Evolutionary conservation across 2,797 vertebrate genomes (phyloP).

Genomic region (Anguilla obscura): DNA sequence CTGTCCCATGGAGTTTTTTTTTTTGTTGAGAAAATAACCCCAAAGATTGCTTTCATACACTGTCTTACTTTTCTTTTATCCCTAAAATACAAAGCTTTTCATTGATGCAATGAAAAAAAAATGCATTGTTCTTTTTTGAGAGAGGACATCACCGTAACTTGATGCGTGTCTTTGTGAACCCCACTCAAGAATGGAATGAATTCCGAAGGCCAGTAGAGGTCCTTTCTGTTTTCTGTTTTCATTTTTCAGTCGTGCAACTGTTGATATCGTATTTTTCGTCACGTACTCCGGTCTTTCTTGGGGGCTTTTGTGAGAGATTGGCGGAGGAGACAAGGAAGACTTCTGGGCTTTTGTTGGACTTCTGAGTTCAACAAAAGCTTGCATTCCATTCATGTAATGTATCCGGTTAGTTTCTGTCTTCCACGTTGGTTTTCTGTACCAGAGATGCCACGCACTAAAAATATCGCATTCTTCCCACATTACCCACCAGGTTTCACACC

Average conservation of each 20-base stretch:
- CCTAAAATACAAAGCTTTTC: constrained; percentile 3
- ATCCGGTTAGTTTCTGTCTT: constrained; percentile 19
- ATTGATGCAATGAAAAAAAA: constrained; percentile 20
- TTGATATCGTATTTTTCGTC: neutral
- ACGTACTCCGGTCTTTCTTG: neutral
- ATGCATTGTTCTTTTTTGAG: constrained; percentile 16
- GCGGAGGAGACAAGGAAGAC: constrained; percentile 45
- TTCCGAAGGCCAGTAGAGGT: constrained; percentile 9
- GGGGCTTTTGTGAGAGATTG: neutral
- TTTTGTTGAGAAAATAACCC: neutral
- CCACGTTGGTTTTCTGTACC: neutral
- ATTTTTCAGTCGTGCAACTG: constrained; percentile 10
- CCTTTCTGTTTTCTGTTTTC: neutral
- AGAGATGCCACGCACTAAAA: neutral
- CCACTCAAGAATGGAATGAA: neutral
- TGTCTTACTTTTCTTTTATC: constrained; percentile 3
- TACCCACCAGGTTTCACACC: neutral
- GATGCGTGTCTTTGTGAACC: neutral
- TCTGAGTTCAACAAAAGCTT: constrained; percentile 56
- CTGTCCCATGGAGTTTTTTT: neutral
- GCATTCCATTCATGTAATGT: constrained; percentile 52
- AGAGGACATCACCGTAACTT: neutral
- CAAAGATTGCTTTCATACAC: neutral
- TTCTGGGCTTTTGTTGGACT: constrained; percentile 32
- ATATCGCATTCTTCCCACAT: constrained; percentile 13